These are phyloP conservation scores for Phrynocephalus forsythii DNA, from an alignment of 2,797 vertebrate species.

Conservation along the genomic window DNA sequence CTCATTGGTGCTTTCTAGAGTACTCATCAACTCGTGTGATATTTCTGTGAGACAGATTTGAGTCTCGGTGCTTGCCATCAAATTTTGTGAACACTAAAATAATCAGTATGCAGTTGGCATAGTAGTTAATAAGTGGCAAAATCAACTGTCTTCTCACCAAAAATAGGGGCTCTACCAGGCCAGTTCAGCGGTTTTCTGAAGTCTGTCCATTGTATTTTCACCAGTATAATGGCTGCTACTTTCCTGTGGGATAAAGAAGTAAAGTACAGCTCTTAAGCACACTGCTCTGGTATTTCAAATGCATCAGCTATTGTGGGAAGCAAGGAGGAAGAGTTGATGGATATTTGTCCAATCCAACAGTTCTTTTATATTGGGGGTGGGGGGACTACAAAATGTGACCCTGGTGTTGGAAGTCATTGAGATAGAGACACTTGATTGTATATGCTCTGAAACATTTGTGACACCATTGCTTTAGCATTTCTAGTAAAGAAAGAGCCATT, in stretches of 20 bases:
- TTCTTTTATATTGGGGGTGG: not conserved
- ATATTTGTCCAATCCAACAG: not conserved
- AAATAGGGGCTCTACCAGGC: too few relatives aligned
- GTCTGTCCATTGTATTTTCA: too few relatives aligned
- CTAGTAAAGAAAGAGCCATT: not conserved
- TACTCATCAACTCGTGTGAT: not conserved
- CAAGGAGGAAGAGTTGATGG: not conserved
- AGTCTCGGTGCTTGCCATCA: not conserved
- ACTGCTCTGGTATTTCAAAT: too few relatives aligned
- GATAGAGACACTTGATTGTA: not conserved
- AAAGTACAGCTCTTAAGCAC: not conserved
- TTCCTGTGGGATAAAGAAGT: not conserved
- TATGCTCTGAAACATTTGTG: not conserved
- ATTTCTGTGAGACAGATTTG: not conserved
- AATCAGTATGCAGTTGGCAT: not conserved
- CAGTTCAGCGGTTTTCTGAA: not conserved
- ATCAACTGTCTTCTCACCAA: not conserved
- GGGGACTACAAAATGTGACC: not conserved
- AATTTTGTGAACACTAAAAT: not conserved
- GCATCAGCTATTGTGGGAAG: not conserved
- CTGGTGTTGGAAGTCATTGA: not conserved
- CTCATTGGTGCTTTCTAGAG: not conserved
- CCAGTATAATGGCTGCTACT: not conserved
- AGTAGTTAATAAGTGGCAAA: not conserved
- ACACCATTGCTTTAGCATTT: not conserved